Evolutionary conservation across 2,888 invertebrate species (phyloP).

Genomic region (Acanthosepion lycidas): DNA sequence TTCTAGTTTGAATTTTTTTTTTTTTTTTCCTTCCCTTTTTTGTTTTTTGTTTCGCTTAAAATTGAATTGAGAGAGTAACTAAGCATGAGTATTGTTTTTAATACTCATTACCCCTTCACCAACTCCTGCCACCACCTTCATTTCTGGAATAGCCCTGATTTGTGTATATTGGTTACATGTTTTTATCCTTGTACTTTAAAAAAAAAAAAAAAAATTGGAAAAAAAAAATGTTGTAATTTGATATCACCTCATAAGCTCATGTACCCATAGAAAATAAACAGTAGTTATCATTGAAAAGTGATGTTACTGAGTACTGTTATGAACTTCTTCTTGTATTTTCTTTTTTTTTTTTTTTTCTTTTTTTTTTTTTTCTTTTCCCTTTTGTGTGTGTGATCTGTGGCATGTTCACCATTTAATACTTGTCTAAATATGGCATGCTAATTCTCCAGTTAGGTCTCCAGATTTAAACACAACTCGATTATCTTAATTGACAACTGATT

Average conservation of each 20-base stretch:
- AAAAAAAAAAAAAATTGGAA: conserved; percentile 16
- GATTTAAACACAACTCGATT: conserved; percentile 34
- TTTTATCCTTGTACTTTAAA: conserved; percentile 13
- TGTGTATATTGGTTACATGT: conserved; percentile 37
- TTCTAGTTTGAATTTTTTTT: not conserved
- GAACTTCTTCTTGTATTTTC: conserved; percentile 41
- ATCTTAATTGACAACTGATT: not conserved
- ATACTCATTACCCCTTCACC: conserved; percentile 34
- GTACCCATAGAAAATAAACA: conserved; percentile 45
- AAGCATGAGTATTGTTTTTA: conserved; percentile 43
- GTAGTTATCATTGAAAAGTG: conserved; percentile 36
- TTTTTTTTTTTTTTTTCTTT: not conserved
- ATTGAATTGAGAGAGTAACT: not conserved
- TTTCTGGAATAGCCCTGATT: conserved; percentile 48
- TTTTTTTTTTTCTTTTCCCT: not conserved
- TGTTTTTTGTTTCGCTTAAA: not conserved
- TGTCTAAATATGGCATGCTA: not conserved
- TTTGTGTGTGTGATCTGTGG: conserved; percentile 33
- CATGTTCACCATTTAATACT: not conserved
- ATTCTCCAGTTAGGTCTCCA: conserved; percentile 24
- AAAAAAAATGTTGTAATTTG: conserved; percentile 43
- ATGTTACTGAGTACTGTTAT: conserved; percentile 45
- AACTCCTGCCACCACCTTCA: conserved; percentile 48
- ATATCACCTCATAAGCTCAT: conserved; percentile 43
- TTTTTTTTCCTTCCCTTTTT: not conserved